Conservation (phyloP, 2,888 invertebrate genomes). For the Tubiluchus corallicola region DNA sequence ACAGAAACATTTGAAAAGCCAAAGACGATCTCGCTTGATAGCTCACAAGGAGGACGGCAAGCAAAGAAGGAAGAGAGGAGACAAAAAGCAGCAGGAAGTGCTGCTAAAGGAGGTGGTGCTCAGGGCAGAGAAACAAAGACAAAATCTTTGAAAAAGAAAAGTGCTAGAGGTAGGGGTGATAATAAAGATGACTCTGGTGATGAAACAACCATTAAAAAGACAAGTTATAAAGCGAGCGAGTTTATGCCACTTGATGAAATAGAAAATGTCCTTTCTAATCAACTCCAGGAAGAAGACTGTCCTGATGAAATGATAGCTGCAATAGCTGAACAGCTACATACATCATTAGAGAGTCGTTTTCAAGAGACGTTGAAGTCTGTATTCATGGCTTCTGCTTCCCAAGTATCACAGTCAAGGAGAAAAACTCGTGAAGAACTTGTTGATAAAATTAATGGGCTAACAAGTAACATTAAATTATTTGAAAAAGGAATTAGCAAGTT, state of each 20-base stretch:
- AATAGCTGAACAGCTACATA: constrained; percentile 44
- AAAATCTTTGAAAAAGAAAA: constrained; percentile 65
- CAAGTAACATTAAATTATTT: constrained; percentile 29
- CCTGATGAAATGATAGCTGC: constrained; percentile 47
- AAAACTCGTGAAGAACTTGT: constrained; percentile 62
- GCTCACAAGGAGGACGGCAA: constrained; percentile 34
- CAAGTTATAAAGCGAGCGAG: constrained; percentile 35
- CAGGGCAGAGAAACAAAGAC: constrained; percentile 90
- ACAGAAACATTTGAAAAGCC: too few relatives aligned
- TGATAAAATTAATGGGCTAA: constrained; percentile 55
- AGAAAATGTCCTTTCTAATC: constrained; percentile 38
- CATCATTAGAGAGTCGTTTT: constrained; percentile 26
- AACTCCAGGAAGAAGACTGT: constrained; percentile 36
- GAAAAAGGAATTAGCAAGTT: constrained; percentile 29
- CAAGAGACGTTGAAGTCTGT: constrained; percentile 46
- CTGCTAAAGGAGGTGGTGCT: constrained; percentile 58
- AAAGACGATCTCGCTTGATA: constrained; percentile 24
- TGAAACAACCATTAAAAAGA: not conserved
- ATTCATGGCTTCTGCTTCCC: constrained; percentile 51
- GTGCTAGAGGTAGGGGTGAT: constrained; percentile 31
- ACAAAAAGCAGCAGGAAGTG: constrained; percentile 50
- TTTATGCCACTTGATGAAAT: constrained; percentile 48
- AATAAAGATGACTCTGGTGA: not conserved
- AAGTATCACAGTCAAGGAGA: constrained; percentile 42
- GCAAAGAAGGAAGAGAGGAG: constrained; percentile 70